Base-by-base conservation (phyloP, 2,113 vertebrate species). In the Cochlearius cochlearius region DNA sequence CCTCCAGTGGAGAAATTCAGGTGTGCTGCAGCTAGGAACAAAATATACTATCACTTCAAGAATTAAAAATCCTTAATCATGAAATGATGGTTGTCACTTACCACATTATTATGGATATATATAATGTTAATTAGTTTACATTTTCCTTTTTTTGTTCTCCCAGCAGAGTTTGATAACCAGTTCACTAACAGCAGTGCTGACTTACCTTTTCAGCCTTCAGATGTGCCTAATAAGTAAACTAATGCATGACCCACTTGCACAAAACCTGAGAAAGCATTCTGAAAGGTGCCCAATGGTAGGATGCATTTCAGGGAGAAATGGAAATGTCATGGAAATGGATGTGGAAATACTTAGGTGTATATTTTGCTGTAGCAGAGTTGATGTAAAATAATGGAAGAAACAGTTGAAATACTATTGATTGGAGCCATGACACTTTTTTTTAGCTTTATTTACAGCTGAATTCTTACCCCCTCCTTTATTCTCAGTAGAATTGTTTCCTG, bases 341-440 rank as follows among this genome's bases (percentile, higher is more conserved):
- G 63, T 78, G 6, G 41, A 66, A 63, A 41, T 15, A 15, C 41
- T 69, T 36, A 23, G 12, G 5, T 66, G 21, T 58, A 4, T 53
- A 30, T 78, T 7, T 4, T 38, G 6, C 43, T 91, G 18, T 69
- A 59, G 13, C 43, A 68, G 2, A 15, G 1, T 47, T 75, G 11
- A 25, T 60, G 4, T 59, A 47, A 77, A 84, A 38, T 25, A 60
- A 13, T 39, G 26, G 30, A 88, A 83, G 34, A 58, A 93, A 47
- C 22, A 52, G 21, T 34, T 84, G 25, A 75, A 88, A 32, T 74
- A 36, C 5, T 84, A 59, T 63, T 20, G 15, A 18, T 58, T 60
- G 7, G 59, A 67, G 36, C 67, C 0, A 0, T 62, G 55, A 45
- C 7, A 9, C 10, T 59, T 11, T 9, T 38, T 53, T 63, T 53